These are phyloP conservation scores for Tinamus major DNA, from an alignment of 2,797 vertebrate genomes.

Conservation along the genomic window DNA sequence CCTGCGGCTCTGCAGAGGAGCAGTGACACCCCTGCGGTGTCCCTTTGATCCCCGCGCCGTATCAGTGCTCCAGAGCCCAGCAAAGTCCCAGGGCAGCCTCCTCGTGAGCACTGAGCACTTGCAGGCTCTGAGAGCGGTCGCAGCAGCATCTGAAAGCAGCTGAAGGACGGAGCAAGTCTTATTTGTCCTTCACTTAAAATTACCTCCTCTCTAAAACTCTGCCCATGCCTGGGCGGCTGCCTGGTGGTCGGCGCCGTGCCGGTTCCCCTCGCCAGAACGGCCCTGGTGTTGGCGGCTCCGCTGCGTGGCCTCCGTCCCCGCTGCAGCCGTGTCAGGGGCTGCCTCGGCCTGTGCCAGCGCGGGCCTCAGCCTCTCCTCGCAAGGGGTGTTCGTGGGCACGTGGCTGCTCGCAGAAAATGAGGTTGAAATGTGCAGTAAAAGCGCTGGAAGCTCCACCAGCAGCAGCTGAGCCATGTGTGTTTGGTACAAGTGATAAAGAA, in stretches of 20 bases:
- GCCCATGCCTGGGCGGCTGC: neutral
- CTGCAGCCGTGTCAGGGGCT: neutral
- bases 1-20: no score
- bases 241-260: neutral
- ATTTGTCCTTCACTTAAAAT: neutral
- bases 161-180: neutral
- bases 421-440: neutral
- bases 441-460: neutral
- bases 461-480: neutral
- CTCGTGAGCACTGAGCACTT: neutral
- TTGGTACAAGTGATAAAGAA: neutral
- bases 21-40: neutral
- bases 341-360: neutral
- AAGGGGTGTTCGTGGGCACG: neutral
- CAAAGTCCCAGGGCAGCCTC: neutral
- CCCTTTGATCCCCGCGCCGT: neutral
- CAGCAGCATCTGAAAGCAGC: neutral
- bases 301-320: neutral
- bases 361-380: neutral
- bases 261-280: neutral
- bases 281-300: neutral
- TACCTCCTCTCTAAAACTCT: neutral
- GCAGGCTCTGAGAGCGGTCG: neutral
- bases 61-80: neutral
- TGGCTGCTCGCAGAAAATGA: neutral